Evolutionary conservation across 2,113 vertebrate species (phyloP), one percentile per base, ranked within the genome.

Genomic region (Addax nasomaculatus): DNA sequence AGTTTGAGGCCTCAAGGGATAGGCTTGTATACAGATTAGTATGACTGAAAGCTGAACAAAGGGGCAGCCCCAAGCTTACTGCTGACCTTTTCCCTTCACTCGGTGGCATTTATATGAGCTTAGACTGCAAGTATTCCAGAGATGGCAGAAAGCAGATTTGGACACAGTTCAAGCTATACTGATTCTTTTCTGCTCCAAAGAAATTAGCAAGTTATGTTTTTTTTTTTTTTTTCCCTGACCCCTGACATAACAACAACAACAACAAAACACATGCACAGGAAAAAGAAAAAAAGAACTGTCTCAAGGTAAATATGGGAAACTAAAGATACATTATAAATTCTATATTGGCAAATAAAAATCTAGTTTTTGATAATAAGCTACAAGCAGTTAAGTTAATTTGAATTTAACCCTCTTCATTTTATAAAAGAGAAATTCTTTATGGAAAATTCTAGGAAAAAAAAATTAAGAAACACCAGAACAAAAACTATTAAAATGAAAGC

Each of bases 101-200:
- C 9, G 0, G 39, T 94, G 92, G 81, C 90, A 97, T 96, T 97
- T 94, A 19, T 88, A 58, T 85, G 96, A 97, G 80, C 27, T 96
- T 83, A 90, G 33, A 85, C 29, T 43, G n/a, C 36, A 83, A 93
- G 94, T 60, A 90, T 97, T 97, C 90, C n/a, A 55, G 84, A 64
- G 80, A 60, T 17, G 23, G 67, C 17, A 78, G 16, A 76, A 92
- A 93, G 86, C 33, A 95, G 17, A 33, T 79, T 12, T 45, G 55
- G 57, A 80, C 73, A 84, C 15, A 90, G 85, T 62, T 96, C 79
- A 78, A 53, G n/a, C 55, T 70, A 36, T 81, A 27, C 33, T 21
- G 47, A 92, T 83, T 80, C 45, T 29, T 30, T 95, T 39, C 80
- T 92, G 11, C 25, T 90, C 25, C 47, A 93, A 96, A 93, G 36